These are phyloP conservation scores for Zaprionus taronus DNA, from an alignment of 1,140 invertebrate species.

Conservation along the genomic window DNA sequence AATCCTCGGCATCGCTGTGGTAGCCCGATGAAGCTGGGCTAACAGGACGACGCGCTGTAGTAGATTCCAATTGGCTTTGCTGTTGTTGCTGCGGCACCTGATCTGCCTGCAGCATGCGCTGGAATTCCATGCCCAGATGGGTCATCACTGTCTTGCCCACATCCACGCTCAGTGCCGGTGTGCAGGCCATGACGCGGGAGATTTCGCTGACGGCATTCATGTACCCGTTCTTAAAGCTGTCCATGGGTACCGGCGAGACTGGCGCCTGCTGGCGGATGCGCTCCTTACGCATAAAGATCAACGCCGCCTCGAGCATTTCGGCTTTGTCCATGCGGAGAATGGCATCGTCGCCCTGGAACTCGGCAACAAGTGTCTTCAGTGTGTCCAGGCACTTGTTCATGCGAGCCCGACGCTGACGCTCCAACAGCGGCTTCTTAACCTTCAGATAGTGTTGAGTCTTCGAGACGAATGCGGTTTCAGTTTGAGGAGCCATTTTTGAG, in stretches of 20 bases:
- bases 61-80: slow-evolving; percentile 50
- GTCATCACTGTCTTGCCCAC: slow-evolving; percentile 94
- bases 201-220: slow-evolving; percentile 97
- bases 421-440: slow-evolving; percentile 98
- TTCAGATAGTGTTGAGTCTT: slow-evolving; percentile 96
- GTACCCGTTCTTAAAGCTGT: slow-evolving; percentile 95
- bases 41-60: slow-evolving; percentile 48
- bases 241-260: slow-evolving; percentile 85
- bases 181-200: slow-evolving; percentile 92
- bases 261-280: slow-evolving; percentile 67
- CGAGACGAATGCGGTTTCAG: slow-evolving; percentile 85
- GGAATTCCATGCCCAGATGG: slow-evolving; percentile 92
- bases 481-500: slow-evolving; percentile 69
- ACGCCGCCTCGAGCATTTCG: slow-evolving; percentile 96
- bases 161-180: slow-evolving; percentile 92
- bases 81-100: slow-evolving; percentile 49
- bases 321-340: slow-evolving; percentile 98
- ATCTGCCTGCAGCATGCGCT: slow-evolving; percentile 86
- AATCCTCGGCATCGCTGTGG: slow-evolving; percentile 73
- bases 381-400: slow-evolving; percentile 98
- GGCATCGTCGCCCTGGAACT: slow-evolving; percentile 94
- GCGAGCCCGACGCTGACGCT: slow-evolving; percentile 95
- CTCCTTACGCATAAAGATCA: slow-evolving; percentile 90
- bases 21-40: slow-evolving; percentile 81
- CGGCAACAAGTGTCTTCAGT: slow-evolving; percentile 96